Evolutionary conservation across 1,140 invertebrate species (phyloP).

Genomic region (Brachystomella parvula): DNA sequence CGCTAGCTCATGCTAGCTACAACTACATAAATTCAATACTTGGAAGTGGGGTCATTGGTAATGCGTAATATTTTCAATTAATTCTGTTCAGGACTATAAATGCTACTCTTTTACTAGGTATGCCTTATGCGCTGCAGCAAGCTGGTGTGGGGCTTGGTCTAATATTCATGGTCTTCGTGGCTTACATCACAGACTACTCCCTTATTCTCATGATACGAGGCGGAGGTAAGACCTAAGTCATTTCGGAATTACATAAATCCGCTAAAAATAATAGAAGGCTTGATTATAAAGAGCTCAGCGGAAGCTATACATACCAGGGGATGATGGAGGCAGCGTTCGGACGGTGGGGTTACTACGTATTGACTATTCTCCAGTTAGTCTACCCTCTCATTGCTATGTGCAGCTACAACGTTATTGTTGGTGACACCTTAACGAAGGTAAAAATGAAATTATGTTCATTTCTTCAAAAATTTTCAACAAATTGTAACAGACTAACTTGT

Average conservation of each 20-base stretch:
- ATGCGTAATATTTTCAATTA: neutral
- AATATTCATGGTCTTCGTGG: conserved; percentile 62
- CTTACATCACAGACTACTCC: conserved; percentile 73
- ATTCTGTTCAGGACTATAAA: neutral
- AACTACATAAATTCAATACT: conserved; percentile 92
- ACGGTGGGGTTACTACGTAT: conserved; percentile 64
- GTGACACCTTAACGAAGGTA: conserved; percentile 82
- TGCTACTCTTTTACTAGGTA: conserved; percentile 50
- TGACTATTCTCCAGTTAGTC: conserved; percentile 70
- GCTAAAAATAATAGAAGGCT: neutral
- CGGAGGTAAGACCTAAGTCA: too few relatives aligned
- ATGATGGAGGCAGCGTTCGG: conserved; percentile 76
- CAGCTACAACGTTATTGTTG: conserved; percentile 82
- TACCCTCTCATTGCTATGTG: conserved; percentile 87
- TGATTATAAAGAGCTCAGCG: conserved; percentile 50
- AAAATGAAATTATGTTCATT: too few relatives aligned
- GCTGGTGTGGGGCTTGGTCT: conserved; percentile 72
- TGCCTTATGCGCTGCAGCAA: conserved; percentile 71
- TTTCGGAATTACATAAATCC: neutral
- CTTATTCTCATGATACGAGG: conserved; percentile 69
- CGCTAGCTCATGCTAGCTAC: conserved; percentile 71
- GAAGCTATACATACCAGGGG: conserved; percentile 74
- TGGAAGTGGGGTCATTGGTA: conserved; percentile 80
- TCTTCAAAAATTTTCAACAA: too few relatives aligned
- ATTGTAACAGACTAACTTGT: too few relatives aligned